phyloP scores from a whole-genome alignment of 2,113 vertebrate species.

The Sebastes fasciatus region DNA sequence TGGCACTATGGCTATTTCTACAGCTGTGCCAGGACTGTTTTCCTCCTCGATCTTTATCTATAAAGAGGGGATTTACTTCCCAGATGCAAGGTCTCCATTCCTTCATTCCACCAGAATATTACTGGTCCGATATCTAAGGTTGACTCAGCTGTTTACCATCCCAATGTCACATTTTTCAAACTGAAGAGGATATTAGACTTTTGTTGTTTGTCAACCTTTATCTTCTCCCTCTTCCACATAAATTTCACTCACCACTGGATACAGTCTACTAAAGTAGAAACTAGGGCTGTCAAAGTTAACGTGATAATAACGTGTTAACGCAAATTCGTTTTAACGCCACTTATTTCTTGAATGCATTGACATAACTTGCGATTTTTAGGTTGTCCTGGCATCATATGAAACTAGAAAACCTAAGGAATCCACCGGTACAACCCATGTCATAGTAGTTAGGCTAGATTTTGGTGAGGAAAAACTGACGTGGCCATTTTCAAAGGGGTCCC shows the following conservation, averaged over 20 bases:
- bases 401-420: too few relatives aligned
- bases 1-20: background rate
- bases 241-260: background rate
- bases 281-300: too few relatives aligned
- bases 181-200: background rate
- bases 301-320: too few relatives aligned
- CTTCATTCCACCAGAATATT: background rate
- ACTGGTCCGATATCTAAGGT: background rate
- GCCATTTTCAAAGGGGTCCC: too few relatives aligned
- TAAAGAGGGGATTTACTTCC: background rate
- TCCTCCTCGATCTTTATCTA: background rate
- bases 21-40: slow-evolving; percentile 10
- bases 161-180: background rate
- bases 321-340: too few relatives aligned
- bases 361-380: too few relatives aligned
- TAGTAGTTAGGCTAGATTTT: too few relatives aligned
- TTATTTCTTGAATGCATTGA: too few relatives aligned
- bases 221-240: background rate
- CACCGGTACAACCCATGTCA: too few relatives aligned
- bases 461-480: too few relatives aligned
- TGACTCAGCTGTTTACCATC: background rate
- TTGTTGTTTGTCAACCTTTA: background rate
- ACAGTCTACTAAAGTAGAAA: background rate
- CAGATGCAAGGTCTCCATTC: background rate
- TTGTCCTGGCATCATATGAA: too few relatives aligned